Base-by-base conservation (phyloP, 2,888 invertebrate species). In the Calameuta pallipes region DNA sequence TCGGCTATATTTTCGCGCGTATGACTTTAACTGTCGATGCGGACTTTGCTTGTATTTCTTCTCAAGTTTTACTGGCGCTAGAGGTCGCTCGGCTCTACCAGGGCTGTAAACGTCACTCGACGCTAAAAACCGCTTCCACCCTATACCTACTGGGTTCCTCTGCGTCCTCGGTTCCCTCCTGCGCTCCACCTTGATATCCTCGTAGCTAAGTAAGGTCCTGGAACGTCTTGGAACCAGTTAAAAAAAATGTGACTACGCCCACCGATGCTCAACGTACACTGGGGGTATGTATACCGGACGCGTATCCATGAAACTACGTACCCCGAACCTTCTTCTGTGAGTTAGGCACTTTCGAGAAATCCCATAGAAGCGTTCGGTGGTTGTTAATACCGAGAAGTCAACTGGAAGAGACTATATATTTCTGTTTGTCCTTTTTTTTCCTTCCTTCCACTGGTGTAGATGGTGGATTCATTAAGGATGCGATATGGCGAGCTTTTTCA, bases 21-120 rank as follows among this genome's bases (percentile, higher is more conserved):
- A 90, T 88, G 90, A 90, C 90, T 90, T 90, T 90, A 90, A 90
- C 88, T 88, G 87, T 89, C 88, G 89, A 89, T 88, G 87, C 83
- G 86, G 82, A 88, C 85, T 87, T 88, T 85, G 87, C 85, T 87
- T 89, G 85, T 89, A 87, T 88, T 89, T 87, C 86, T 89, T 85
- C 85, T 87, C 82, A 85, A 87, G 87, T 89, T 89, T 89, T 89
- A 89, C 88, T 88, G 87, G 85, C 88, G 86, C 87, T 85, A 86
- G 85, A 85, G 56, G 56, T 56, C 56, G 56, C 56, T 87, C 84
- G 87, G 85, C 85, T 86, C 87, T 85, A 85, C 83, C 77, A 23
- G 82, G 84, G 86, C 87, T 84, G 87, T 88, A 88, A 88, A 88
- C 86, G 88, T 88, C 88, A 88, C 83, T 87, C 81, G 77, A 75